A percentile compares a stretch with the other conserved stretches of the same genome.
These are phyloP conservation scores for Acropora yongei DNA, from an alignment of 64 coral and sea anemone genomes.

Conservation along the genomic window DNA sequence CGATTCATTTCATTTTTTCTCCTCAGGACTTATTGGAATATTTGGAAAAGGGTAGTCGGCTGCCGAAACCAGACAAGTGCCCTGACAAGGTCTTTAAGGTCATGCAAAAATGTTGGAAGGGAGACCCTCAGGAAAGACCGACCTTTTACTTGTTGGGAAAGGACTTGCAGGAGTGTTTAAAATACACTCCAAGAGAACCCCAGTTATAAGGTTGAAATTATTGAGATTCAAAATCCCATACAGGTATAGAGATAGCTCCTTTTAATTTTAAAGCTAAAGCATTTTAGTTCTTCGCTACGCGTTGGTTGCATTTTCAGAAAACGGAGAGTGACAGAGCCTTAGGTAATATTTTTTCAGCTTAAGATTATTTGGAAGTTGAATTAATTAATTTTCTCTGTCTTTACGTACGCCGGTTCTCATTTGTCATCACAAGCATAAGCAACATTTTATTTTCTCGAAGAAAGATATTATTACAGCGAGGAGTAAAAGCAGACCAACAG, in stretches of 20 bases:
- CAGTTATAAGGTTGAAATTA: not conserved
- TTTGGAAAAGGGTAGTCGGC: slow-evolving; percentile 37
- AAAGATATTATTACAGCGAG: too few species aligned
- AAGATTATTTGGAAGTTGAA: not conserved
- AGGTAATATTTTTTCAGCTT: too few species aligned
- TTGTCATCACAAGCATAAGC: too few species aligned
- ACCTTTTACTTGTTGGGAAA: slow-evolving; percentile 7
- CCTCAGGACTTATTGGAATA: not conserved
- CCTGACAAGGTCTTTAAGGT: slow-evolving; percentile 35
- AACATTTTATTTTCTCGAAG: too few species aligned
- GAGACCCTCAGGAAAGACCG: not conserved
- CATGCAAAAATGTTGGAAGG: slow-evolving; percentile 59
- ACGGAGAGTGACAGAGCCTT: too few species aligned
- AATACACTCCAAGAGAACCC: not conserved
- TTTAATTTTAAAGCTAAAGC: too few species aligned
- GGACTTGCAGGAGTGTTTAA: not conserved
- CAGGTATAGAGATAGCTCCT: too few species aligned
- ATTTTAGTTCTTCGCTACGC: too few species aligned
- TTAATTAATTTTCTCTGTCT: not conserved
- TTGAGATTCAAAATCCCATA: not conserved
- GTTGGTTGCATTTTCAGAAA: too few species aligned
- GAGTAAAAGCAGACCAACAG: too few species aligned
- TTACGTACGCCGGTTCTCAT: too few species aligned
- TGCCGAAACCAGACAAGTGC: slow-evolving; percentile 32
- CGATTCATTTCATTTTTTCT: not conserved